Evolutionary conservation across 2,797 vertebrate species (phyloP).

Genomic region (Microctenopoma stevenorrisi): DNA sequence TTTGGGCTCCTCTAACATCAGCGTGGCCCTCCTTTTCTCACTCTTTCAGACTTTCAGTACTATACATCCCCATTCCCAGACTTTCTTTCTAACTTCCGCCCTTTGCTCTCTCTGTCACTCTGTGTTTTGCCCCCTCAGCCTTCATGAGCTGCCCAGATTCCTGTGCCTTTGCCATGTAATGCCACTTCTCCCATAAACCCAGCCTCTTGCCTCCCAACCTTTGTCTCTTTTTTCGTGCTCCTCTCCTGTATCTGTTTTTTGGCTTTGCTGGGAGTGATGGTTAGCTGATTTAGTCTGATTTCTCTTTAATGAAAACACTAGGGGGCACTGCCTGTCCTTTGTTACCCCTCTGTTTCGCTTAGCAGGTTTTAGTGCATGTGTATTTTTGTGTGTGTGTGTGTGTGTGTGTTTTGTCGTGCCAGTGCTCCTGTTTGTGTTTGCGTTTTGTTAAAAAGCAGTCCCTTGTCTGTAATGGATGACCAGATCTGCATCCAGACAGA

Average conservation of each 20-base stretch:
- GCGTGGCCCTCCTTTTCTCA: slow-evolving; percentile 75
- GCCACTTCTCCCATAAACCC: slow-evolving; percentile 64
- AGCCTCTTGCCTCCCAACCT: slow-evolving; percentile 31
- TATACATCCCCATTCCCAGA: slow-evolving; percentile 10
- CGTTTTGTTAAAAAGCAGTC: slow-evolving; percentile 73
- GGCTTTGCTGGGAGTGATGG: slow-evolving; percentile 60
- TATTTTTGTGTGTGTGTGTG: slow-evolving; percentile 59
- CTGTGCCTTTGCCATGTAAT: slow-evolving; percentile 61
- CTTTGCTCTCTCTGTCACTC: slow-evolving; percentile 24
- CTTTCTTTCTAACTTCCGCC: slow-evolving; percentile 30
- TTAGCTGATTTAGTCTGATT: slow-evolving; percentile 81
- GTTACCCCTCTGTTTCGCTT: slow-evolving; percentile 79
- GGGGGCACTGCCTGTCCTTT: slow-evolving; percentile 98
- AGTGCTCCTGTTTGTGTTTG: slow-evolving; percentile 62
- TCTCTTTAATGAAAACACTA: slow-evolving; percentile 91
- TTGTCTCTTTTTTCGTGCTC: slow-evolving; percentile 13
- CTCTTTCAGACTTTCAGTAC: slow-evolving; percentile 66
- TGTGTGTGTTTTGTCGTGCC: slow-evolving; percentile 38
- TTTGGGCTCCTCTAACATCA: slow-evolving; percentile 80
- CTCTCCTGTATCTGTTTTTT: slow-evolving; percentile 59
- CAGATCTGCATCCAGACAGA: slow-evolving; percentile 83
- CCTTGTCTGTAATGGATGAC: slow-evolving; percentile 81
- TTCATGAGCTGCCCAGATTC: slow-evolving; percentile 30
- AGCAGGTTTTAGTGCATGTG: slow-evolving; percentile 59
- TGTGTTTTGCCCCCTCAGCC: slow-evolving; percentile 25